phyloP scores from a whole-genome alignment of 2,888 invertebrate genomes.

The Tetramorium bicarinatum region DNA sequence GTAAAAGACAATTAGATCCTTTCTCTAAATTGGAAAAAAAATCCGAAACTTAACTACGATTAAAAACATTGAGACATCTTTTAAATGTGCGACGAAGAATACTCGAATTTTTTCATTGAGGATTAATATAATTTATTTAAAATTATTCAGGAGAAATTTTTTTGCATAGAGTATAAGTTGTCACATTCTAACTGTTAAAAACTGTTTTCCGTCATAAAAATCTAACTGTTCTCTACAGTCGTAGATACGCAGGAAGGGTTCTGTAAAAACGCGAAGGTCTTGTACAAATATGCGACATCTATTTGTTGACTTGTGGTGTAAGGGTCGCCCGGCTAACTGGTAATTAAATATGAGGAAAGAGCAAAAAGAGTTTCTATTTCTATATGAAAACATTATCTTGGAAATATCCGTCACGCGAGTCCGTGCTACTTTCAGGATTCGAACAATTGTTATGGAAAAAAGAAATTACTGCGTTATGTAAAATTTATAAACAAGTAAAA shows the following conservation, averaged over 20 bases:
- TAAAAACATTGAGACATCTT: not conserved
- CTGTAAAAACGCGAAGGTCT: conserved; percentile 78
- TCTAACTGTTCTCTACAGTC: conserved; percentile 53
- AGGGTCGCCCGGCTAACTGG: conserved; percentile 76
- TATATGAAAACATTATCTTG: conserved; percentile 57
- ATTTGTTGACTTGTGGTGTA: conserved; percentile 75
- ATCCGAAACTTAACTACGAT: not conserved
- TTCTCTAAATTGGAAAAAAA: conserved; percentile 5
- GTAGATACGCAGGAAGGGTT: conserved; percentile 68
- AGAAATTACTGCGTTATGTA: not conserved
- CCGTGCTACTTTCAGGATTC: conserved; percentile 18
- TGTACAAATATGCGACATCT: conserved; percentile 79
- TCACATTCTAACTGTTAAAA: conserved; percentile 35
- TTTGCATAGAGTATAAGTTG: not conserved
- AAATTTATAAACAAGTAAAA: not conserved
- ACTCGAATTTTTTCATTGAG: not conserved
- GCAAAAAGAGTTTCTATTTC: conserved; percentile 50
- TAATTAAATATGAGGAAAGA: conserved; percentile 71
- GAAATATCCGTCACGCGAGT: conserved; percentile 31
- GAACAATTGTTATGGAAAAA: not conserved
- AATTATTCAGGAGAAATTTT: not conserved
- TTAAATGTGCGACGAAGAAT: not conserved
- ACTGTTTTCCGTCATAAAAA: conserved; percentile 22
- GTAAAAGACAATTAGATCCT: not conserved
- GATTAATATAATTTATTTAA: not conserved